Evolutionary conservation across 1,140 invertebrate genomes (phyloP).

Genomic region (Vanessa atalanta): DNA sequence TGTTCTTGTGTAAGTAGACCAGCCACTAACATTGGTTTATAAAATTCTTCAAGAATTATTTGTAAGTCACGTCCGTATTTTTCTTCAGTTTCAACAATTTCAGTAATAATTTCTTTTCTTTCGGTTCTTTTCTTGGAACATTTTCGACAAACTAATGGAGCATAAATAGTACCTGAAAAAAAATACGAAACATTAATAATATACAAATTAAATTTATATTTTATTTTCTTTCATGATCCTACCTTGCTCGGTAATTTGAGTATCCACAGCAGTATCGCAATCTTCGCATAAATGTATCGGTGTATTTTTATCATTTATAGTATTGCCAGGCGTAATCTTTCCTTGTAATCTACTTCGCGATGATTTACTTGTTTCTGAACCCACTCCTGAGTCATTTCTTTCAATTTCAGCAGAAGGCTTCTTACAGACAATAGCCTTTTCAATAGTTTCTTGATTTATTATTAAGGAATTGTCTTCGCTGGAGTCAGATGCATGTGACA

Average conservation of each 20-base stretch:
- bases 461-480: slow-evolving; percentile 86
- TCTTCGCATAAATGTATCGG: slow-evolving; percentile 87
- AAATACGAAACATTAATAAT: slow-evolving; percentile 18
- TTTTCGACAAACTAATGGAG: slow-evolving; percentile 91
- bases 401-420: slow-evolving; percentile 87
- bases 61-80: slow-evolving; percentile 96
- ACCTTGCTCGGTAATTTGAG: slow-evolving; percentile 85
- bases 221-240: slow-evolving; percentile 32
- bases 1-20: slow-evolving; percentile 91
- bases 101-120: slow-evolving; percentile 95
- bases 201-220: slow-evolving; percentile 21
- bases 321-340: slow-evolving; percentile 72
- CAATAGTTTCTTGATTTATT: slow-evolving; percentile 80
- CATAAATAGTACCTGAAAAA: slow-evolving; percentile 84
- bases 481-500: slow-evolving; percentile 84
- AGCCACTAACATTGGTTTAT: slow-evolving; percentile 94
- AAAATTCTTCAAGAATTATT: slow-evolving; percentile 96
- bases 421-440: slow-evolving; percentile 78
- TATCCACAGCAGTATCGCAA: slow-evolving; percentile 87
- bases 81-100: slow-evolving; percentile 97
- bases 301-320: slow-evolving; percentile 69
- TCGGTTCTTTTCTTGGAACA: slow-evolving; percentile 93
- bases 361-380: slow-evolving; percentile 94
- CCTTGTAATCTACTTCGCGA: slow-evolving; percentile 87
- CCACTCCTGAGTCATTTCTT: slow-evolving; percentile 95